Percentiles rank a stretch among this genome's conserved stretches.
phyloP scores from a whole-genome alignment of 2,888 invertebrate genomes.

The Trissolcus brochymenae region DNA sequence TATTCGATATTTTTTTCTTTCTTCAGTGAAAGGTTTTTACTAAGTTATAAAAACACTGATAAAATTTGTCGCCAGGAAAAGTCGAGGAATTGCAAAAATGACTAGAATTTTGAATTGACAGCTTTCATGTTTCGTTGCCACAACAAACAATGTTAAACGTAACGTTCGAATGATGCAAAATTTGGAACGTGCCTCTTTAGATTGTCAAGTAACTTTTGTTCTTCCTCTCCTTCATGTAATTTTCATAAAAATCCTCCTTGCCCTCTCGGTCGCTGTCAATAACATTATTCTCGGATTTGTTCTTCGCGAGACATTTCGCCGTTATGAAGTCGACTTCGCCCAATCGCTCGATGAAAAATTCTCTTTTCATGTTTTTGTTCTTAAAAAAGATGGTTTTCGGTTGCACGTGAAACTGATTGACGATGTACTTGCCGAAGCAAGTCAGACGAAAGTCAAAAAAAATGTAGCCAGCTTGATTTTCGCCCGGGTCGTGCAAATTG shows the following conservation, averaged over 20 bases:
- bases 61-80: too few relatives aligned
- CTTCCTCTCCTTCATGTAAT: background rate
- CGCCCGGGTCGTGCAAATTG: slow-evolving; percentile 68
- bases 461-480: slow-evolving; percentile 67
- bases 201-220: background rate
- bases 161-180: too few relatives aligned
- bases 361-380: slow-evolving; percentile 62
- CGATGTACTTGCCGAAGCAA: slow-evolving; percentile 67
- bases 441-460: slow-evolving; percentile 65
- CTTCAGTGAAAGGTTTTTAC: too few relatives aligned
- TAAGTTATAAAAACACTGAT: too few relatives aligned
- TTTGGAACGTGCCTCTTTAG: too few relatives aligned
- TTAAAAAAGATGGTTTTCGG: slow-evolving; percentile 64
- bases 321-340: too few relatives aligned
- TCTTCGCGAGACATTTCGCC: too few relatives aligned
- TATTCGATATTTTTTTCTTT: background rate
- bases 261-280: background rate
- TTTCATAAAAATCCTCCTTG: slow-evolving; percentile 4
- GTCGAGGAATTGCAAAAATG: too few relatives aligned
- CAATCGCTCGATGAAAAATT: slow-evolving; percentile 63
- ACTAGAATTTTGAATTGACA: slow-evolving; percentile 7
- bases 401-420: slow-evolving; percentile 66
- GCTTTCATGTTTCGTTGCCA: slow-evolving; percentile 15
- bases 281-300: too few relatives aligned
- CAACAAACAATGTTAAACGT: background rate